These are phyloP conservation scores for Atlantisia rogersi DNA, from an alignment of 2,113 vertebrate genomes.

Conservation along the genomic window DNA sequence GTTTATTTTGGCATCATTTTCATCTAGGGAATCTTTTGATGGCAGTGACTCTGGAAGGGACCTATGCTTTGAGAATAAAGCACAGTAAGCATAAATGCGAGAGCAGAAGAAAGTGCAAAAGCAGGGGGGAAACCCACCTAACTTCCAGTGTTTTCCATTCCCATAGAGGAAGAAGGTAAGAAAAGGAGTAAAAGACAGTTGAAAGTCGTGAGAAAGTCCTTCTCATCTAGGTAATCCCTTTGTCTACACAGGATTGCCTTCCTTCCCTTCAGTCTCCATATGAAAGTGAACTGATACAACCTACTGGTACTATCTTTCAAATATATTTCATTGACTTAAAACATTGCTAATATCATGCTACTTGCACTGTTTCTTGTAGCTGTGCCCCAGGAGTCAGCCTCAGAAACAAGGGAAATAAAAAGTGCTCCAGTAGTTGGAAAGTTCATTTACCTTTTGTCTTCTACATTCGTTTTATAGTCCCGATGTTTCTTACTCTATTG, in stretches of 20 bases:
- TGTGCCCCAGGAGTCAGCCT: not conserved
- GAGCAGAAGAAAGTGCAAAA: not conserved
- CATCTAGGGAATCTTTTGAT: conserved; percentile 41
- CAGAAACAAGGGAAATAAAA: not conserved
- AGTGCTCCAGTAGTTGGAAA: not conserved
- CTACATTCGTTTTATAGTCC: not conserved
- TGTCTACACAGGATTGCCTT: not conserved
- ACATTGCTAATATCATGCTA: not conserved
- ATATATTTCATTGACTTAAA: not conserved
- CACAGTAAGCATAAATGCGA: not conserved
- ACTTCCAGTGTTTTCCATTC: not conserved
- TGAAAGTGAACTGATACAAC: not conserved
- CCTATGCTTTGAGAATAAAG: not conserved
- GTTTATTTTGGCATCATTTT: conserved; percentile 56
- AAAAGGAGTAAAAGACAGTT: not conserved
- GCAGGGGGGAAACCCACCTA: not conserved
- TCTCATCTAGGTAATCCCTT: not conserved
- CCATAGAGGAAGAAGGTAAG: not conserved
- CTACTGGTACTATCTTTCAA: not conserved
- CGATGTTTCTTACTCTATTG: not conserved
- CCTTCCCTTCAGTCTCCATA: not conserved
- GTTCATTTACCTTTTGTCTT: not conserved
- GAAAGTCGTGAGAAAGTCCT: not conserved
- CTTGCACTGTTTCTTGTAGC: not conserved
- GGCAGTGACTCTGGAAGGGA: not conserved